These are phyloP conservation scores for Dendrocopos noguchii DNA, from an alignment of 2,113 vertebrate species.

Conservation along the genomic window DNA sequence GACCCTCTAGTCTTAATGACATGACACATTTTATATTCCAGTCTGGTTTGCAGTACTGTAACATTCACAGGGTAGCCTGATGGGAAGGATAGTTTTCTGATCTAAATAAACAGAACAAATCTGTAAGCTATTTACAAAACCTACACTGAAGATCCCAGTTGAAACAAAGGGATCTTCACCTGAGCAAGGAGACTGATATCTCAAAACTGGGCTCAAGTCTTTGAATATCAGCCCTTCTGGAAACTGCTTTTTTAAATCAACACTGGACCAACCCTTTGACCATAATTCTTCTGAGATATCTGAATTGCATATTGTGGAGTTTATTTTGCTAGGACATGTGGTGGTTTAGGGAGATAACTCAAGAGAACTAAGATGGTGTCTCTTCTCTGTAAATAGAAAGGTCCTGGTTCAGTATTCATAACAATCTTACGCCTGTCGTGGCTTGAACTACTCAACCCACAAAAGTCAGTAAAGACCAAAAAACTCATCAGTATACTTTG, in stretches of 20 bases:
- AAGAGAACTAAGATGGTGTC: background rate
- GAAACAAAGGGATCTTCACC: background rate
- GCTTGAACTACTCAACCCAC: background rate
- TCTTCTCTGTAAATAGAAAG: background rate
- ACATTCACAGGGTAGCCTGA: background rate
- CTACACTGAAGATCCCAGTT: rapidly evolving
- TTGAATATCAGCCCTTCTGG: background rate
- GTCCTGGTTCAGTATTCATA: background rate
- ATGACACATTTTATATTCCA: slow-evolving; percentile 22
- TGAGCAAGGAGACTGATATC: background rate
- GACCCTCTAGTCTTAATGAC: slow-evolving; percentile 13
- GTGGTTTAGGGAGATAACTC: background rate
- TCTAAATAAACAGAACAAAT: background rate
- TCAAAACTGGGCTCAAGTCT: background rate
- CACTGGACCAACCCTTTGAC: background rate
- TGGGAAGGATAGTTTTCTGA: background rate
- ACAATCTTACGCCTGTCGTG: background rate
- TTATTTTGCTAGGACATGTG: background rate
- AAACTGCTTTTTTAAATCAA: background rate
- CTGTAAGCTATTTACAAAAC: background rate
- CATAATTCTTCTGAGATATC: background rate
- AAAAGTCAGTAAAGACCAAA: background rate
- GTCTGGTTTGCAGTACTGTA: background rate
- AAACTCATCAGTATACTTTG: background rate
- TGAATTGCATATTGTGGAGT: background rate